Percentiles rank a stretch among this genome's conserved stretches.
Conservation (phyloP, 2,797 vertebrate genomes). For the Philypnodon macrostomus region DNA sequence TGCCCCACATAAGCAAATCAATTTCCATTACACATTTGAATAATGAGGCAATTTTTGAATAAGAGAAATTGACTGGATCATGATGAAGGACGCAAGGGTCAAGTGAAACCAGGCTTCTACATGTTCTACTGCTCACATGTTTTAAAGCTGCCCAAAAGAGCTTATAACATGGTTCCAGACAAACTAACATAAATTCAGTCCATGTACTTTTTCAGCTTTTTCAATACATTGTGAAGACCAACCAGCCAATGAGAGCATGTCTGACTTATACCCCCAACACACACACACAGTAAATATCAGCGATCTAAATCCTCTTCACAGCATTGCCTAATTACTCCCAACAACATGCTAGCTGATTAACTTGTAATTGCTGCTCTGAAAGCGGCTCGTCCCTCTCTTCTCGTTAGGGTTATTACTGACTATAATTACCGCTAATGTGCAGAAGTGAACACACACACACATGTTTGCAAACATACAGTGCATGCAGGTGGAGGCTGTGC, state of each 20-base stretch:
- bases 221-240: no score
- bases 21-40: conserved; percentile 7
- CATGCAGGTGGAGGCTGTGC: conserved; percentile 40
- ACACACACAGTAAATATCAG: conserved; percentile 63
- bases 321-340: conserved; percentile 93
- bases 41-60: not conserved
- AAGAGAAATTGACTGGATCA: not conserved
- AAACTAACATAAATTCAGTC: no score
- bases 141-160: no score
- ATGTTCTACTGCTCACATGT: no score
- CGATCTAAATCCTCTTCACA: conserved; percentile 81
- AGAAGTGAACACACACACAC: conserved; percentile 78
- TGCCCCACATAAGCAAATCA: not conserved
- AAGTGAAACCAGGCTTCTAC: no score
- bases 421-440: conserved; percentile 99
- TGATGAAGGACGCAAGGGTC: no score
- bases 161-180: no score
- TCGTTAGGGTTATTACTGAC: conserved; percentile 94
- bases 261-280: conserved; percentile 34
- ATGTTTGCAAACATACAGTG: conserved; percentile 36
- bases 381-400: conserved; percentile 93
- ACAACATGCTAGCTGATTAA: conserved; percentile 98
- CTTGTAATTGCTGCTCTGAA: conserved; percentile 98
- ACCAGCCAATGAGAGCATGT: no score
- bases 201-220: no score